Evolutionary conservation across 1,140 invertebrate species (phyloP).

Genomic region (Pollicipes pollicipes): DNA sequence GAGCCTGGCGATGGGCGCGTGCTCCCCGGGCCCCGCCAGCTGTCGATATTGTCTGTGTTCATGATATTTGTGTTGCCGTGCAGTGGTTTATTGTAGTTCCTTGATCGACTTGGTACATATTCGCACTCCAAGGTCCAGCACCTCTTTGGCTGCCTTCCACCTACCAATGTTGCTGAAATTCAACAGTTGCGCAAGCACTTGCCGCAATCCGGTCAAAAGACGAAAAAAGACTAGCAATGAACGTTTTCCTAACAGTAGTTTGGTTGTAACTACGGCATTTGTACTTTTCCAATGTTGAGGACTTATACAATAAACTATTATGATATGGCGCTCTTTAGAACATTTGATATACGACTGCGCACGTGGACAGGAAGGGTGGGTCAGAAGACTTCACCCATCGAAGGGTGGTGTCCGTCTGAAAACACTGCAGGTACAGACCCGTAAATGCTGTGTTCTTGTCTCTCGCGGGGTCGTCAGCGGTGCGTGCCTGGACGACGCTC

Average conservation of each 20-base stretch:
- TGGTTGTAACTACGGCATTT: conserved; percentile 1
- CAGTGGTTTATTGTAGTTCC: background rate
- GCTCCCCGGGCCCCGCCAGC: background rate
- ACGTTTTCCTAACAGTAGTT: background rate
- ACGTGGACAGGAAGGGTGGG: no score
- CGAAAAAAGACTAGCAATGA: background rate
- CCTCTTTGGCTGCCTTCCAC: background rate
- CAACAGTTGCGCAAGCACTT: background rate
- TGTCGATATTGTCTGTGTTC: background rate
- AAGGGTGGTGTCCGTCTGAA: no score
- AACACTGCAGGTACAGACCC: no score
- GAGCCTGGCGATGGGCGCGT: no score
- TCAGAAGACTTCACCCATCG: no score
- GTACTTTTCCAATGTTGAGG: conserved; percentile 1
- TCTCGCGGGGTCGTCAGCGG: no score
- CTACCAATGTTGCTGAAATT: background rate
- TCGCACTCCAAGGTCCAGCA: background rate
- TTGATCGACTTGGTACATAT: background rate
- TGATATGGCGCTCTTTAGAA: background rate
- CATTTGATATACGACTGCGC: no score
- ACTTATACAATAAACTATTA: conserved; percentile 2
- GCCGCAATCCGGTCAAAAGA: background rate
- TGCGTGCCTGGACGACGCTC: no score
- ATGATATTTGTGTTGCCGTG: background rate
- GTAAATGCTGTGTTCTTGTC: no score